Evolutionary conservation across 1,140 invertebrate species (phyloP), one percentile per base, ranked within the genome.

Genomic region (Apolygus lucorum): DNA sequence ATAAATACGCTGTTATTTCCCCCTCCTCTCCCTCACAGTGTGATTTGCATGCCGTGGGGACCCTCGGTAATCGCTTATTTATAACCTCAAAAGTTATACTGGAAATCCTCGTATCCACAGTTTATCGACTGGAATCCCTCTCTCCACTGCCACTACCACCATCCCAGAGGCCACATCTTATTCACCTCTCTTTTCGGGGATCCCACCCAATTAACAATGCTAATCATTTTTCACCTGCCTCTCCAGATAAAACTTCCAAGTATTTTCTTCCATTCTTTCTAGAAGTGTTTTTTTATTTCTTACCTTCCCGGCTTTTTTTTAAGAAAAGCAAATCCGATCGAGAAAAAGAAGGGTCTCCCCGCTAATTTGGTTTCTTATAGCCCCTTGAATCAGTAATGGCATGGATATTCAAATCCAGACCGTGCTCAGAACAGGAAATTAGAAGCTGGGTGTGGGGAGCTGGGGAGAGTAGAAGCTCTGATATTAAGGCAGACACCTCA

Each of bases 41-140:
- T 59, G 54, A 59, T 59, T 59, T 59, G 54, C 54, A 59, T 59
- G 54, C 54, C 22, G n/a, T n/a, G n/a, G 22, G 22, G 13, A 17
- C 22, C 34, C 34, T 59, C 11, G 8, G 54, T 59, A 59, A 59
- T 59, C 54, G 54, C 54, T 59, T 59, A 59, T 59, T 59, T 59
- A 59, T 59, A 59, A 59, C 54, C 54, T 59, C 54, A 59, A 59
- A 59, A 59, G 54, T 59, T 59, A 59, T 59, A 59, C 54, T 59
- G 54, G 54, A 59, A 59, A 21, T 8, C 34, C 54, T 59, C 54
- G 54, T 24, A 59, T 59, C 54, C 54, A 17, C 54, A 59, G 54
- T 59, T 59, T 59, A 59, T 59, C 54, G 54, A 59, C 54, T 59
- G 54, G 54, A 59, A 59, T 59, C 8, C 22, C 22, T 21, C 54